A percentile compares a stretch with the other conserved stretches of the same genome.
Conservation (phyloP, 2,113 vertebrate genomes). For the Condylura cristata region DNA sequence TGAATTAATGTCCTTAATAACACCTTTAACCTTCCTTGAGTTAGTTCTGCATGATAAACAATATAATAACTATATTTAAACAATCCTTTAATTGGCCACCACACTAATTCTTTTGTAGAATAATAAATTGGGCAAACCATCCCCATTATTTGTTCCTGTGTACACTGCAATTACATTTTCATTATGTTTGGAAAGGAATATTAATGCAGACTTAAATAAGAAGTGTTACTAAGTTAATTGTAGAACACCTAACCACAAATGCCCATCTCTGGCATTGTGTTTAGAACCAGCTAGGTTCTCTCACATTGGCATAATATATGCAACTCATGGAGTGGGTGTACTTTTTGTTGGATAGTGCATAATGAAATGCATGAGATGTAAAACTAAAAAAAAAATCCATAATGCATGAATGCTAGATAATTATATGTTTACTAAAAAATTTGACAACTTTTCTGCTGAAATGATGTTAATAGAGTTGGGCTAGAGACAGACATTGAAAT, state of each 20-base stretch:
- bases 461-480: constrained; percentile 5
- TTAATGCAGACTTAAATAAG: constrained; percentile 78
- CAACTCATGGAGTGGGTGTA: background rate
- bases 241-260: constrained; percentile 56
- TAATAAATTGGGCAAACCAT: constrained; percentile 79
- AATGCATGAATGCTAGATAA: constrained; percentile 58
- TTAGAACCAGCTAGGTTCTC: background rate
- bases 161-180: constrained; percentile 78
- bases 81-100: constrained; percentile 84
- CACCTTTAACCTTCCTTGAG: constrained; percentile 83
- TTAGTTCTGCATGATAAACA: constrained; percentile 83
- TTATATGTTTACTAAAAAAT: constrained; percentile 58
- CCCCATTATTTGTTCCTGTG: constrained; percentile 79
- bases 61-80: constrained; percentile 81
- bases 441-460: constrained; percentile 35
- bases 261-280: background rate
- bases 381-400: constrained; percentile 49
- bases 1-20: constrained; percentile 88
- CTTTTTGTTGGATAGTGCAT: background rate
- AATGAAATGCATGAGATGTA: constrained; percentile 40
- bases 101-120: constrained; percentile 83
- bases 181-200: constrained; percentile 74
- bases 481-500: background rate
- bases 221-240: constrained; percentile 68
- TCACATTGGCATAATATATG: background rate